These are phyloP conservation scores for Chelidonichthys spinosus DNA, from an alignment of 2,797 vertebrate species.

Conservation along the genomic window DNA sequence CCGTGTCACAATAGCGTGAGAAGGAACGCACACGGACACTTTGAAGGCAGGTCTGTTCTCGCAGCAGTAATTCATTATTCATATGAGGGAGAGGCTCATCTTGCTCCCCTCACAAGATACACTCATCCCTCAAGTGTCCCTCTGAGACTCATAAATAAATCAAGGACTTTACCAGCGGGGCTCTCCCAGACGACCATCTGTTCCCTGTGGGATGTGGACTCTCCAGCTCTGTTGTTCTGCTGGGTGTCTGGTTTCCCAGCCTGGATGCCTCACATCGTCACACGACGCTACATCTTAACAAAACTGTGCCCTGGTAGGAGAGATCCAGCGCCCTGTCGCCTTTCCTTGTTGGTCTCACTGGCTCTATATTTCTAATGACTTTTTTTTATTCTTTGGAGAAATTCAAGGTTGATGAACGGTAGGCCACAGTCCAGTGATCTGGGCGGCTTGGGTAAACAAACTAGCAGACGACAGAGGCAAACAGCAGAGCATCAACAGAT, in stretches of 20 bases:
- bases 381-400: not conserved
- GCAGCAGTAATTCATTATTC: conserved; percentile 60
- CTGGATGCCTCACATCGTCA: conserved; percentile 18
- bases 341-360: not conserved
- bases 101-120: conserved; percentile 21
- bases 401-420: not conserved
- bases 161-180: conserved; percentile 39
- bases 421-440: not conserved
- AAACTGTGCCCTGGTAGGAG: conserved; percentile 2
- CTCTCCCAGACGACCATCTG: conserved; percentile 51
- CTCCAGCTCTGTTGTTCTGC: conserved; percentile 31
- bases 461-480: not conserved
- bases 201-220: conserved; percentile 40
- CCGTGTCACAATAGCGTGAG: not conserved
- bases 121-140: conserved; percentile 41
- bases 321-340: not conserved
- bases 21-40: not conserved
- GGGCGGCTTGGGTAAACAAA: conserved; percentile 15
- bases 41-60: conserved; percentile 10
- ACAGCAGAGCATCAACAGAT: conserved; percentile 3
- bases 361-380: not conserved
- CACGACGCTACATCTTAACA: conserved; percentile 11
- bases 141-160: conserved; percentile 67
- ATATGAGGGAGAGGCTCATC: conserved; percentile 41
- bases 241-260: conserved; percentile 39